Evolutionary conservation across 2,113 vertebrate species (phyloP), one percentile per base, ranked within the genome.

Genomic region (Paramormyrops kingsleyae): DNA sequence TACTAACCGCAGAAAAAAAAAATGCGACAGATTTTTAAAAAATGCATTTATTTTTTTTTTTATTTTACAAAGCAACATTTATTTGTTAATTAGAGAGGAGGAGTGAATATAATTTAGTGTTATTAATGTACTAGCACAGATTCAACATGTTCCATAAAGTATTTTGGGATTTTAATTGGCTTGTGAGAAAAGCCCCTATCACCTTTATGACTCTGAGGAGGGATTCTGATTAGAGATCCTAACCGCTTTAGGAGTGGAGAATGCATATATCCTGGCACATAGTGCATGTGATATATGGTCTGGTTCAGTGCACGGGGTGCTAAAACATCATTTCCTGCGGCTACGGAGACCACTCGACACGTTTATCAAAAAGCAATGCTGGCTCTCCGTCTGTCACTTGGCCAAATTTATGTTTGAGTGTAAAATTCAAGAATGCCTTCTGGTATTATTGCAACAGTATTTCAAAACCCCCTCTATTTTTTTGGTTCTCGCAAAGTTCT

Each of bases 381-480:
- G 89, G 77, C 83, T 85, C 5, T 44, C 50, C 31, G 88, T 90
- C 90, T 87, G 77, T 87, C 24, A 87, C 70, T 46, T 89, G 70
- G 90, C 89, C 90, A 93, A 94, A 95, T 95, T 95, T 95, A 96
- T 89, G 59, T 90, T 89, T 77, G 77, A 12, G 92, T 92, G 92
- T 94, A 92, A 94, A 94, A 91, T 83, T 92, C 91, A 92, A 92
- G 90, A 93, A 92, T 91, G 93, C 92, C 91, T 93, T 92, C 92
- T 88, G 88, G 87, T 96, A 93, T 95, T 96, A 95, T 95, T 95
- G 92, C 91, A 95, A 92, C 92, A 89, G 42, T 95, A 94, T 95
- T 95, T 95, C 92, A 94, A 90, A 94, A 46, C 90, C 42, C 70
- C 62, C n/a, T 70, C 52, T 93, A n/a, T 93, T 92, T 89, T 89